Percentiles rank a stretch among this genome's conserved stretches.
Evolutionary conservation across 2,113 vertebrate genomes (phyloP).

Genomic region (Buteo buteo): DNA sequence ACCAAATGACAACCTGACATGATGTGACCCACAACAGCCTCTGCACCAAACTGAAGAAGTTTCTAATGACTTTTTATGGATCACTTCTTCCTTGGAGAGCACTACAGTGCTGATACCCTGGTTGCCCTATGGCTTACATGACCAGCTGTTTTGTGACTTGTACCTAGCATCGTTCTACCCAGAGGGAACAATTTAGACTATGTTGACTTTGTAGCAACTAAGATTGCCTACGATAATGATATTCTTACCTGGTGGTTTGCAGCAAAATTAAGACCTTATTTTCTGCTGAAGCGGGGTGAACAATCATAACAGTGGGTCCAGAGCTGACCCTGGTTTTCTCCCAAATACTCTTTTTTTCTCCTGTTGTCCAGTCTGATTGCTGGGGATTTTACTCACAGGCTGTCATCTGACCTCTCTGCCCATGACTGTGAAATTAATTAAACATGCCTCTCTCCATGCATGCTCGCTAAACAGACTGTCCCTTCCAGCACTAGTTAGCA

Average conservation of each 20-base stretch:
- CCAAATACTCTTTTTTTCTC: not conserved
- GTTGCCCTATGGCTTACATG: not conserved
- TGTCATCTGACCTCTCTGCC: conserved; percentile 19
- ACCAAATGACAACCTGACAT: not conserved
- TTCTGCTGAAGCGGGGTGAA: not conserved
- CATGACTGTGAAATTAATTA: not conserved
- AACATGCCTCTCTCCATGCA: not conserved
- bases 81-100: not conserved
- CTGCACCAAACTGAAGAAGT: not conserved
- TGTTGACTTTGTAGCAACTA: not conserved
- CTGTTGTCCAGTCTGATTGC: not conserved
- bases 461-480: not conserved
- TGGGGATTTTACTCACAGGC: not conserved
- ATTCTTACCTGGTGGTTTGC: not conserved
- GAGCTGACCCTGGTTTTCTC: not conserved
- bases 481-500: not conserved
- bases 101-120: not conserved
- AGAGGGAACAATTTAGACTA: not conserved
- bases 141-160: not conserved
- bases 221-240: not conserved
- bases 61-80: not conserved
- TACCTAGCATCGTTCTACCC: not conserved
- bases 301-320: not conserved
- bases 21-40: not conserved
- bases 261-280: not conserved